Evolutionary conservation across 2,113 vertebrate species (phyloP), one percentile per base, ranked within the genome.

Genomic region (Aspiorhynchus laticeps): DNA sequence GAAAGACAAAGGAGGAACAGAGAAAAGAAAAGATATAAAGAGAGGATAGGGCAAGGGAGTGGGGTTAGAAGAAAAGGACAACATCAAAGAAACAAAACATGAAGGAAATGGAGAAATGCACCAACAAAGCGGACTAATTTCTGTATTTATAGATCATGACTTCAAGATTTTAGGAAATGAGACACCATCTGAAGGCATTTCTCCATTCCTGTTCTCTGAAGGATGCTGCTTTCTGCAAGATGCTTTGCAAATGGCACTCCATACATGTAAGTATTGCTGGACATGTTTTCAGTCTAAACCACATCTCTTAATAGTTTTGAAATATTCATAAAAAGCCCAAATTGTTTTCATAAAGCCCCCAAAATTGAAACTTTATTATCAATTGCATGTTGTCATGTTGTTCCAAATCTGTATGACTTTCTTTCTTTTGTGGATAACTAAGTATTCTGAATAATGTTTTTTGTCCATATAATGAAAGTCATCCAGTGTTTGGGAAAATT

Each of bases 1-100:
- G 90, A 91, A 90, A 90, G 89, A 93, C 63, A 80, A 89, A 86
- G 92, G 89, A 88, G 89, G 91, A 90, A 93, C 91, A 93, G 86
- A 90, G 69, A 87, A 85, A 80, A 86, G 81, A 84, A 82, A 83
- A 77, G 36, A 84, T 86, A 88, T 56, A 90, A 89, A 80, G 90
- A 89, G 86, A 85, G 88, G 84, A 91, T 77, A 84, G 51, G 17
- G 53, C 24, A 43, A 88, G 73, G 85, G 69, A 85, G 86, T 84
- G 6, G 28, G 78, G 82, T 85, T 73, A 88, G 88, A 84, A 51
- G 63, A 87, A 67, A 31, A 87, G 56, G 59, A 59, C 21, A 38
- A 65, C 76, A 78, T 71, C 19, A 53, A 81, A 28, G 33, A n/a
- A n/a, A 75, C 77, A 78, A 86, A 88, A 41, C 83, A 91, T 84